phyloP scores from a whole-genome alignment of 2,113 vertebrate species.

The Sebastes fasciatus region DNA sequence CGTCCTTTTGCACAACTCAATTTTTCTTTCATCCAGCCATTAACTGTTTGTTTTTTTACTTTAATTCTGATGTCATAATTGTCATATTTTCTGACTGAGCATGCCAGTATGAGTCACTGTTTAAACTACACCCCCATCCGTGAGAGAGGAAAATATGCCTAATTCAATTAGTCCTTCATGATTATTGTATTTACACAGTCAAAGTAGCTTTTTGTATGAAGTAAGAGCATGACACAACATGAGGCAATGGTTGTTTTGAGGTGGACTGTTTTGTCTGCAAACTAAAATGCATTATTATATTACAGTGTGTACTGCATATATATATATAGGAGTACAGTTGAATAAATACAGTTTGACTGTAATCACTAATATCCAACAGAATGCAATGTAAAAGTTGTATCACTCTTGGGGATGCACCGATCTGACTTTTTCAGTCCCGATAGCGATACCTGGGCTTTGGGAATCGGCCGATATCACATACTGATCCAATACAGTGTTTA shows the following conservation, averaged over 20 bases:
- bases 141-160: constrained; percentile 8
- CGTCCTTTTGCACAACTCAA: too few relatives aligned
- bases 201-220: not conserved
- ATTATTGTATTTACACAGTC: constrained; percentile 20
- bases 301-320: not conserved
- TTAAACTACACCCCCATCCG: constrained; percentile 1
- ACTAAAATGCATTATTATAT: not conserved
- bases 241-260: not conserved
- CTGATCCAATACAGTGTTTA: too few relatives aligned
- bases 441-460: too few relatives aligned
- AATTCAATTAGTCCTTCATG: constrained; percentile 21
- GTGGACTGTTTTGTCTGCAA: not conserved
- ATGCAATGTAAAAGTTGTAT: not conserved
- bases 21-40: not conserved
- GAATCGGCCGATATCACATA: too few relatives aligned
- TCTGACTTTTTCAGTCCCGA: too few relatives aligned
- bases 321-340: not conserved
- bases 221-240: not conserved
- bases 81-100: not conserved
- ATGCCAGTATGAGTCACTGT: constrained; percentile 26
- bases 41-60: not conserved
- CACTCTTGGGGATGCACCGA: too few relatives aligned
- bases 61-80: constrained; percentile 2
- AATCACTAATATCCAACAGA: not conserved
- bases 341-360: constrained; percentile 16